Conservation (phyloP, 2,797 vertebrate genomes). For the Mycteria americana region DNA sequence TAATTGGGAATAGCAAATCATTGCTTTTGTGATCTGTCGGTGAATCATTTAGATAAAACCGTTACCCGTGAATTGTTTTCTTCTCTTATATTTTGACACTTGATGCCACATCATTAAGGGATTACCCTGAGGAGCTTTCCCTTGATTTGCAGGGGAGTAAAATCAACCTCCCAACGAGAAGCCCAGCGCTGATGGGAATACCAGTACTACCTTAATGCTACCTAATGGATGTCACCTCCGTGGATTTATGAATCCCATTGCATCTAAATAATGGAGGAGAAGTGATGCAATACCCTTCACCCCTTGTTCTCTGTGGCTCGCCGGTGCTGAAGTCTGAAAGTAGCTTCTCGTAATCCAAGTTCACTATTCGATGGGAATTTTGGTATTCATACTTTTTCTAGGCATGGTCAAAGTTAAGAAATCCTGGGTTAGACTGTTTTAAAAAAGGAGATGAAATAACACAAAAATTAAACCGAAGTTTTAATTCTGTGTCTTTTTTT, state of each 20-base stretch:
- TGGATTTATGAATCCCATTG: conserved; percentile 46
- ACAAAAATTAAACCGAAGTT: not conserved
- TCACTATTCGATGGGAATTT: not conserved
- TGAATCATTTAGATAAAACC: conserved; percentile 9
- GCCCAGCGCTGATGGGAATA: not conserved
- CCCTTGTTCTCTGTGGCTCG: not conserved
- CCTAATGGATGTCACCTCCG: conserved; percentile 11
- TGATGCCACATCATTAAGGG: conserved; percentile 9
- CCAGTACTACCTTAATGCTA: conserved; percentile 24
- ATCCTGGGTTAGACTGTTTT: not conserved
- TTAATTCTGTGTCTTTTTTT: not conserved
- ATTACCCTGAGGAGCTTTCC: conserved; percentile 10
- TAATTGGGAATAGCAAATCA: conserved; percentile 12
- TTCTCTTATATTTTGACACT: conserved; percentile 18
- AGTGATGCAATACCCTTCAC: not conserved
- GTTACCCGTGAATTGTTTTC: not conserved
- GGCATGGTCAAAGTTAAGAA: not conserved
- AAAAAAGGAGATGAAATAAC: not conserved
- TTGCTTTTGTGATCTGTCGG: not conserved
- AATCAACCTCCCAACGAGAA: not conserved
- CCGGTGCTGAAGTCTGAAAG: not conserved
- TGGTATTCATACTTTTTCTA: not conserved
- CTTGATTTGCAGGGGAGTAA: not conserved
- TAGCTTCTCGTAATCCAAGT: not conserved
- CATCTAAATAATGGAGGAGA: conserved; percentile 38